A percentile compares a stretch with the other conserved stretches of the same genome.
Evolutionary conservation across 2,797 vertebrate genomes (phyloP).

Genomic region (Poecile montanus): DNA sequence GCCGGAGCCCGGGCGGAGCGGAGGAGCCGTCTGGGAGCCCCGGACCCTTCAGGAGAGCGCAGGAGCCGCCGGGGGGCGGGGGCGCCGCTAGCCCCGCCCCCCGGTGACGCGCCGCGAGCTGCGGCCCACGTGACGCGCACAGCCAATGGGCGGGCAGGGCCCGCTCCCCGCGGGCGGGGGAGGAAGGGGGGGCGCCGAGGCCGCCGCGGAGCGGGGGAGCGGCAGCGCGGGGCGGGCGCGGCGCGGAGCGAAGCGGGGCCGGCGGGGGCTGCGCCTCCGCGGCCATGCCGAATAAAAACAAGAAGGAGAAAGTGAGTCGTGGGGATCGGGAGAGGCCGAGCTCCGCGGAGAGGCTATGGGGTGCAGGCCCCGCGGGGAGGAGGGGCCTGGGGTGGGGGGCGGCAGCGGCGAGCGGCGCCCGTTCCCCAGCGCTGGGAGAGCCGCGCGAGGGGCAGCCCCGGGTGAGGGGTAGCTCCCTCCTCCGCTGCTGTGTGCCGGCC

Average conservation of each 20-base stretch:
- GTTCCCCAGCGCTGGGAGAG: background rate
- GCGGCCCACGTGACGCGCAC: background rate
- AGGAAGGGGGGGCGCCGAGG: background rate
- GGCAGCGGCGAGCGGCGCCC: background rate
- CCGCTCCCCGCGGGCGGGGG: slow-evolving; percentile 9
- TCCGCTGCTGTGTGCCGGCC: background rate
- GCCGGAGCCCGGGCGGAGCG: background rate
- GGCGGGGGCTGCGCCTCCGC: slow-evolving; percentile 6
- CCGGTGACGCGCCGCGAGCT: background rate
- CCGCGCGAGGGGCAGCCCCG: background rate
- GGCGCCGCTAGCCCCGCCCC: background rate
- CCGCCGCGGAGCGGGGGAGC: slow-evolving; percentile 45
- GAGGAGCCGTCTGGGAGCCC: rapidly evolving
- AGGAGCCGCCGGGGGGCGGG: background rate
- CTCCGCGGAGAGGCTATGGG: background rate
- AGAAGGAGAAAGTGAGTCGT: slow-evolving; percentile 80
- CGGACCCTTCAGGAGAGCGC: no score
- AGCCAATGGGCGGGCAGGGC: slow-evolving; percentile 31
- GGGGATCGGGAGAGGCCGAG: background rate
- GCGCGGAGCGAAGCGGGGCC: slow-evolving; percentile 12
- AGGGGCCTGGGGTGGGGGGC: background rate
- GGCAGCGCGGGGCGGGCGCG: slow-evolving; percentile 11
- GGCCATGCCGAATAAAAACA: slow-evolving; percentile 84
- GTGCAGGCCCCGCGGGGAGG: background rate
- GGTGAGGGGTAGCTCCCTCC: background rate